phyloP scores from a whole-genome alignment of 1,140 invertebrate genomes.

The Amyelois transitella region DNA sequence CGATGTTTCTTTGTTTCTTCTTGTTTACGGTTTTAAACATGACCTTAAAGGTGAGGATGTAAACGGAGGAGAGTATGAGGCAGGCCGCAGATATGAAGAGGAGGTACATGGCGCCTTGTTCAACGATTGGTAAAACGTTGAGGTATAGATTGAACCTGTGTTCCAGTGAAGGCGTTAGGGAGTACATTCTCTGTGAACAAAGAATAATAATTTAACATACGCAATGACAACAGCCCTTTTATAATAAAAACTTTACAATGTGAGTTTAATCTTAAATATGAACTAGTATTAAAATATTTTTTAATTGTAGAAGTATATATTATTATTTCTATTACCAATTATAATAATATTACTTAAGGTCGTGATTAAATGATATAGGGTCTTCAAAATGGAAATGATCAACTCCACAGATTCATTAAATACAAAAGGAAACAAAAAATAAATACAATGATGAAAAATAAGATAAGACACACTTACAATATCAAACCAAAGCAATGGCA shows the following conservation, averaged over 20 bases:
- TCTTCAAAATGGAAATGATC: too few species aligned
- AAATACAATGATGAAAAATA: too few species aligned
- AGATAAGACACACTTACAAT: conserved; percentile 84
- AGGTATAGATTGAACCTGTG: conserved; percentile 83
- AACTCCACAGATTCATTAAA: too few species aligned
- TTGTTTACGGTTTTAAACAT: conserved; percentile 49
- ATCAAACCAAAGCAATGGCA: conserved; percentile 88
- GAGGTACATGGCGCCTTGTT: conserved; percentile 76
- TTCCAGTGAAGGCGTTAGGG: conserved; percentile 77
- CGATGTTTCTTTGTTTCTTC: conserved; percentile 29
- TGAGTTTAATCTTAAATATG: too few species aligned
- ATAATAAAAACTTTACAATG: too few species aligned
- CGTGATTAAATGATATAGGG: too few species aligned
- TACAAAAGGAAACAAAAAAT: too few species aligned
- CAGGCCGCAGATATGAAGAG: conserved; percentile 73
- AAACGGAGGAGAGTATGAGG: conserved; percentile 39
- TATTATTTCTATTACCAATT: too few species aligned
- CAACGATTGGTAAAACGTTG: conserved; percentile 78
- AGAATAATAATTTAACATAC: conserved; percentile 16
- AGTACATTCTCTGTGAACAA: conserved; percentile 79
- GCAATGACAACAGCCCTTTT: too few species aligned
- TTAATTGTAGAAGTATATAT: too few species aligned
- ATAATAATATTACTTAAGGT: too few species aligned
- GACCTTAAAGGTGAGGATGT: conserved; percentile 55
- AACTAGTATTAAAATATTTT: too few species aligned